Evolutionary conservation across 2,113 vertebrate genomes (phyloP).

Genomic region (Cryptotis parvus): DNA sequence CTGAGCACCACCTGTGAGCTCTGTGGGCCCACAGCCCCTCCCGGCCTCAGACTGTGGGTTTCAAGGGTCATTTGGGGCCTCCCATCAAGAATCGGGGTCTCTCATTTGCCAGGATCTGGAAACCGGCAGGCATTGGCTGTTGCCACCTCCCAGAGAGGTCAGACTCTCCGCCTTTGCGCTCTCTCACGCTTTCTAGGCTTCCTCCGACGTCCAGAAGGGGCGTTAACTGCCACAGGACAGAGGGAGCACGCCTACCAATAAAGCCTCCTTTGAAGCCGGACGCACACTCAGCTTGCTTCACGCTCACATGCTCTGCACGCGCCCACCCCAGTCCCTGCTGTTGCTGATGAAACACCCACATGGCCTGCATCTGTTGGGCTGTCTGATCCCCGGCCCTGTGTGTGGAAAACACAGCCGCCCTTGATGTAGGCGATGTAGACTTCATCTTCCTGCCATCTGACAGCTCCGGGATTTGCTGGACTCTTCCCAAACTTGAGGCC

Average conservation of each 20-base stretch:
- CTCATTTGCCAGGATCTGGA: neutral
- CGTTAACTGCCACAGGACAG: neutral
- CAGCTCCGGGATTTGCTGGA: neutral
- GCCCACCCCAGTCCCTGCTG: neutral
- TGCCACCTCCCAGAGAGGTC: fast-evolving
- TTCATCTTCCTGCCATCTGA: neutral
- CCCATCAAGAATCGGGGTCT: neutral
- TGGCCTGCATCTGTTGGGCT: neutral
- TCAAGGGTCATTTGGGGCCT: neutral
- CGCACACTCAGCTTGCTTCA: neutral
- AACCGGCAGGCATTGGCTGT: fast-evolving
- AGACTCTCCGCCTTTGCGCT: neutral
- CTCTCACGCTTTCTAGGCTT: neutral
- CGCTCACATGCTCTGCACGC: neutral
- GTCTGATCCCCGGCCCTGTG: neutral
- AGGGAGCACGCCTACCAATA: neutral
- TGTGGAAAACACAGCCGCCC: neutral
- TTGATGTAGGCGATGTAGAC: neutral
- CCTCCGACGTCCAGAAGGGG: neutral
- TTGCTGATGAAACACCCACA: neutral
- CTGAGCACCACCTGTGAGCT: fast-evolving
- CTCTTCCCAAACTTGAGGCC: neutral
- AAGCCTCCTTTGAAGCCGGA: neutral
- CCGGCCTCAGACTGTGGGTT: fast-evolving
- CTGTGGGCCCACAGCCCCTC: neutral